Evolutionary conservation across 2,888 invertebrate species (phyloP).

Genomic region (Galerucella nymphaeae): DNA sequence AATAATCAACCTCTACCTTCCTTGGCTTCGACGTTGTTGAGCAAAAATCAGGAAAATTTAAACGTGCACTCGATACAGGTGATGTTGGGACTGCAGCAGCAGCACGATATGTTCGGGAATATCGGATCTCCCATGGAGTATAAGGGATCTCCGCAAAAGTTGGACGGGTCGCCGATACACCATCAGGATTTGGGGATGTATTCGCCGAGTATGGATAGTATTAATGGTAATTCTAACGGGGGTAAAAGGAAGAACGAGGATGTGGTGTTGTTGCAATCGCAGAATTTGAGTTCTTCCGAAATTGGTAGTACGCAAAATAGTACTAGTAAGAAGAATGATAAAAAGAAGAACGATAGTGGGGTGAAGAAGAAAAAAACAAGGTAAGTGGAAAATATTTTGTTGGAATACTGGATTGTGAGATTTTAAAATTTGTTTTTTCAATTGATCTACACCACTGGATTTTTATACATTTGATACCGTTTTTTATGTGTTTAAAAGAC

Average conservation of each 20-base stretch:
- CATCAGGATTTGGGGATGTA: constrained; percentile 63
- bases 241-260: constrained; percentile 62
- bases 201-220: constrained; percentile 56
- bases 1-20: constrained; percentile 68
- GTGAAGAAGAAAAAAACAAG: constrained; percentile 94
- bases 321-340: constrained; percentile 65
- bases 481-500: too few species aligned
- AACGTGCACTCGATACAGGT: constrained; percentile 76
- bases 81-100: constrained; percentile 73
- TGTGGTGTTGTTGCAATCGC: constrained; percentile 64
- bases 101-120: constrained; percentile 64
- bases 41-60: constrained; percentile 63
- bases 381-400: constrained; percentile 64
- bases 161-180: constrained; percentile 62
- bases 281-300: constrained; percentile 63
- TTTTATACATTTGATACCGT: too few species aligned
- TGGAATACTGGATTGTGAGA: neutral
- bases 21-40: constrained; percentile 61
- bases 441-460: too few species aligned
- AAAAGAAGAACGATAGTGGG: constrained; percentile 79
- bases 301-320: constrained; percentile 55
- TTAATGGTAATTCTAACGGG: constrained; percentile 51
- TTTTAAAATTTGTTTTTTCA: neutral
- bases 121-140: constrained; percentile 65
- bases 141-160: constrained; percentile 65